Base-by-base conservation (phyloP, 2,888 invertebrate species). In the Stenodera caucasica region DNA sequence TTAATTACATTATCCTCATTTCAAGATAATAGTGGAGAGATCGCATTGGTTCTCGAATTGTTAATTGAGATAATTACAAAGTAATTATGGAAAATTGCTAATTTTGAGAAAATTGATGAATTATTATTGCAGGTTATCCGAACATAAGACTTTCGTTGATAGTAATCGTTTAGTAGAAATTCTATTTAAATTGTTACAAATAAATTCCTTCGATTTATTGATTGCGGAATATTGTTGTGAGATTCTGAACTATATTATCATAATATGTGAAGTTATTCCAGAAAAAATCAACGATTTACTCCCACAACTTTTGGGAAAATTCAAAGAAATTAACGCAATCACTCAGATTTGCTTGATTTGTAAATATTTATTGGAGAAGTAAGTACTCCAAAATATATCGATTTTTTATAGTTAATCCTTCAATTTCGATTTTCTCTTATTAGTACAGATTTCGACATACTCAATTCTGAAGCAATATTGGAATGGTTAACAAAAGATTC, bases 401-500 rank as follows among this genome's bases (percentile, higher is more conserved):
- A 49, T 35, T n/a, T 5, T 14, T 12, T 49, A 26, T 49, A 6
- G 11, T 9, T n/a, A 51, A 23, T 32, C n/a, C 8, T 21, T 51
- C n/a, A n/a, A 12, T 29, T 8, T 51, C 1, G 11, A 51, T n/a
- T 51, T 15, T 15, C 30, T 29, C n/a, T 11, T 15, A 21, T 14
- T 33, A 33, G 52, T 18, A 26, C 12, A 32, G 9, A 45, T 3
- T 21, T 45, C 11, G 21, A 1, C 2, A 21, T 45, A 2, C 4
- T 21, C 8, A 5, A 52, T 7, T 30, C 32, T n/a, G 18, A 15
- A 18, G n/a, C 21, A 30, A 14, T 52, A 9, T 32, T 52, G 18
- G 18, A 32, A 12, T 52, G 52, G 52, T 15, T 52, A 52, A 9
- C 9, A 32, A 32, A 52, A 52, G 52, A 51, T 5, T 51, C 32